Conservation (phyloP, 2,797 vertebrate species). For the Acrocephalus scirpaceus region DNA sequence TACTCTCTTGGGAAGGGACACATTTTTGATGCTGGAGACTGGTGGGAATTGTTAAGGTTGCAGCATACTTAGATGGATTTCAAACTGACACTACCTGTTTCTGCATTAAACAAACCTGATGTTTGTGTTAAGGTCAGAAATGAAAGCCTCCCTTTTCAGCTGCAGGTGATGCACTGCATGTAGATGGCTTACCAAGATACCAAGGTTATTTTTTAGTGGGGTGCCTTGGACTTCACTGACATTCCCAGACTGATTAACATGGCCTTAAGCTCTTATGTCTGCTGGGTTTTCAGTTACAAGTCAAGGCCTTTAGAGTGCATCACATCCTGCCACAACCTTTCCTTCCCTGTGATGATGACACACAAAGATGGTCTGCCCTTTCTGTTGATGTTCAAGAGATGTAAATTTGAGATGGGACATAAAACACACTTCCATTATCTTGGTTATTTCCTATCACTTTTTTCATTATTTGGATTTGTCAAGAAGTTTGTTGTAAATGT, state of each 20-base stretch:
- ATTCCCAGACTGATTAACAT: background rate
- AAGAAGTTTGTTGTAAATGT: background rate
- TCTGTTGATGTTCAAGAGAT: background rate
- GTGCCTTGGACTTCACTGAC: background rate
- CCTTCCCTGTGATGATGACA: fast-evolving
- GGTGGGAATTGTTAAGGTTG: background rate
- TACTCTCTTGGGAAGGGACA: background rate
- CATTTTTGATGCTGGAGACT: background rate
- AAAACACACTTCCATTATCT: background rate
- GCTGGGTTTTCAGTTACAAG: background rate
- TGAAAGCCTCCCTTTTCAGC: background rate
- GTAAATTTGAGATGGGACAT: background rate
- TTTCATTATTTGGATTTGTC: background rate
- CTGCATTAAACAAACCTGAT: background rate
- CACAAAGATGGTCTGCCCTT: background rate
- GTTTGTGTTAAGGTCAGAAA: background rate
- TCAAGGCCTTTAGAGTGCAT: background rate
- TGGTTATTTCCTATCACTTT: background rate
- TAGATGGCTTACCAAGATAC: background rate
- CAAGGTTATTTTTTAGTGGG: background rate
- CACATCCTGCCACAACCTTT: background rate
- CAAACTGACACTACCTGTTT: background rate
- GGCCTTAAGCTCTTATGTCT: background rate
- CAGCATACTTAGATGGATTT: background rate
- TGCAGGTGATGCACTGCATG: background rate